Evolutionary conservation across 2,797 vertebrate genomes (phyloP), one percentile per base, ranked within the genome.

Genomic region (Mormyrus proboscirostris): DNA sequence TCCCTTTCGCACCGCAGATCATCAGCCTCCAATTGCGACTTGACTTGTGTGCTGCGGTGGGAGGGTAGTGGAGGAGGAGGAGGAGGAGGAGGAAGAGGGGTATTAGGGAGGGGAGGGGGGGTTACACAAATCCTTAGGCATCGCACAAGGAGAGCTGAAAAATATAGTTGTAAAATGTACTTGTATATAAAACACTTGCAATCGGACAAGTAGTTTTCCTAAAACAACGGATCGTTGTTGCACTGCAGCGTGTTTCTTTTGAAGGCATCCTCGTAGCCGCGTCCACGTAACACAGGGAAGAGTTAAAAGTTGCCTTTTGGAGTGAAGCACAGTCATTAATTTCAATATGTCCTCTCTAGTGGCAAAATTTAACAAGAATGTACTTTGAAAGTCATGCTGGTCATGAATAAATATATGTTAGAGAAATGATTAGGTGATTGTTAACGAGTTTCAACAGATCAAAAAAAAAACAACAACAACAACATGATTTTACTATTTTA

Each of bases 11-110:
- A 16, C 73, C 22, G 88, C 90, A 88, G 88, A 86, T 87, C 19
- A 4, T 29, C 2, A 88, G 14, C 49, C 91, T 90, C 95, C 95
- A 96, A 95, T 95, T 8, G 87, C 57, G n/a, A 65, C 65, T 44
- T 88, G 90, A 89, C 86, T 90, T 91, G 91, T 91, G 91, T 85
- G 91, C 90, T 44, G 82, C 53, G 59, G 90, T 91, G 92, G 79
- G 92, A 91, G 92, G 79, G 44, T 83, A 29, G 22, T 14, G 16
- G 41, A 93, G 92, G 85, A 12, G 87, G 65, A 53, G 90, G 88
- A 86, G 91, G 89, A n/a, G 53, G 51, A 53, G 4, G 44, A 47
- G 10, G 51, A 53, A 53, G 51, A 76, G 87, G 38, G 79, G 41
- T 22, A 65, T 62, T 62, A 62, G 22, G 22, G 8, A 62, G 59